A percentile compares a stretch with the other conserved stretches of the same genome.
These are phyloP conservation scores for Nineta flava DNA, from an alignment of 2,888 invertebrate genomes.

Conservation along the genomic window DNA sequence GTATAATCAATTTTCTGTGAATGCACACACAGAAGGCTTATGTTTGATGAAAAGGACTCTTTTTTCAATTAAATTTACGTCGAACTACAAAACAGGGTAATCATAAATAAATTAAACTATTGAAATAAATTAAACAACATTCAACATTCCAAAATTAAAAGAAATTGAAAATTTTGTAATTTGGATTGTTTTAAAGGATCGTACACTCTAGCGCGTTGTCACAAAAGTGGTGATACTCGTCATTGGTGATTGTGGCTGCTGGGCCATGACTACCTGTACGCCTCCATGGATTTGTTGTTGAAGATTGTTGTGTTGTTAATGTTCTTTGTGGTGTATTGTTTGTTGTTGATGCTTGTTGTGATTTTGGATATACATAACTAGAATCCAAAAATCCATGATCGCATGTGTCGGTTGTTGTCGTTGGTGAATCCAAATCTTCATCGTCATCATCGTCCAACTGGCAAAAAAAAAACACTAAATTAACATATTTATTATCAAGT, in stretches of 20 bases:
- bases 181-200: slow-evolving; percentile 16
- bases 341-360: slow-evolving; percentile 14
- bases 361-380: slow-evolving; percentile 21
- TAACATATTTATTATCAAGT: background rate
- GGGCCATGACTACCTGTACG: slow-evolving; percentile 20
- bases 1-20: no score
- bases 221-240: slow-evolving; percentile 67
- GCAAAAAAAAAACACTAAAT: slow-evolving; percentile 8
- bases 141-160: background rate
- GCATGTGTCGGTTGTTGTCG: background rate
- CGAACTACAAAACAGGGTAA: background rate
- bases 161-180: slow-evolving; percentile 1
- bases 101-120: background rate
- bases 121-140: slow-evolving; percentile 3
- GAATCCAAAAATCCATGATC: slow-evolving; percentile 17
- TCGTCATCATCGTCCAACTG: slow-evolving; percentile 31
- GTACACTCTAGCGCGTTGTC: slow-evolving; percentile 68
- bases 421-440: slow-evolving; percentile 23
- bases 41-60: no score
- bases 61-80: no score
- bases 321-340: slow-evolving; percentile 22
- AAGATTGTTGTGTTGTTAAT: slow-evolving; percentile 13
- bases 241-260: slow-evolving; percentile 39
- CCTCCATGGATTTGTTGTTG: slow-evolving; percentile 26
- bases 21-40: no score